Base-by-base conservation (phyloP, 53 echinoderm and acorn worm genomes). In the Paelopatides confundens region DNA sequence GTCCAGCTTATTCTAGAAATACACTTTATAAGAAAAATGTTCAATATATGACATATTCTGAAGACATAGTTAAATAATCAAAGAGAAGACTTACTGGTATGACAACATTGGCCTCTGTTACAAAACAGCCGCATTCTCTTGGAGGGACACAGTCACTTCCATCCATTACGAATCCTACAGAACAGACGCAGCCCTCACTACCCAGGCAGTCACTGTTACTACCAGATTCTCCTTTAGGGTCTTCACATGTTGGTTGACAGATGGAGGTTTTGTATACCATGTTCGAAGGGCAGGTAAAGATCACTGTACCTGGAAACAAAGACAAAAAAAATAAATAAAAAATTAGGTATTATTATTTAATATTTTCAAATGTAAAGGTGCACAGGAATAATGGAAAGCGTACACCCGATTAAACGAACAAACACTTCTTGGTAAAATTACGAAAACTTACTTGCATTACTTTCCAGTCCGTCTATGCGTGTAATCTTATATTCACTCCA, bases 71-170 rank as follows among this genome's bases (percentile, higher is more conserved):
- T n/a, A n/a, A n/a, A n/a, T n/a, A n/a, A n/a, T n/a, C n/a, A n/a
- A n/a, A n/a, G n/a, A n/a, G n/a, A n/a, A n/a, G n/a, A n/a, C 76
- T 74, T 43, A 74, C 76, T n/a, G 76, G 76, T 18, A 74, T 74
- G 39, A 74, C 76, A 8, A 43, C 39, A 14, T 40, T 39, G 37
- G 46, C 76, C 17, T 74, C 76, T 10, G 17, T 15, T 11, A 15
- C 18, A 43, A 38, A 74, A 40, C 76, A 74, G 8, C 39, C 38
- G 15, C 76, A 74, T 74, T 74, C 76, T 5, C 18, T 38, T 17
- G 23, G 2, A 38, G 38, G 21, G 11, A 74, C 43, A 43, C 76
- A 74, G 17, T 74, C 38, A 26, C 27, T 74, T 23, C 24, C 40
- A 21, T 21, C 9, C 40, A 74, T 74, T 18, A 74, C 18, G 43